Percentiles rank a stretch among this genome's conserved stretches.
These are phyloP conservation scores for Lasioglossum marginatum DNA, from an alignment of 2,888 invertebrate species.

Conservation along the genomic window DNA sequence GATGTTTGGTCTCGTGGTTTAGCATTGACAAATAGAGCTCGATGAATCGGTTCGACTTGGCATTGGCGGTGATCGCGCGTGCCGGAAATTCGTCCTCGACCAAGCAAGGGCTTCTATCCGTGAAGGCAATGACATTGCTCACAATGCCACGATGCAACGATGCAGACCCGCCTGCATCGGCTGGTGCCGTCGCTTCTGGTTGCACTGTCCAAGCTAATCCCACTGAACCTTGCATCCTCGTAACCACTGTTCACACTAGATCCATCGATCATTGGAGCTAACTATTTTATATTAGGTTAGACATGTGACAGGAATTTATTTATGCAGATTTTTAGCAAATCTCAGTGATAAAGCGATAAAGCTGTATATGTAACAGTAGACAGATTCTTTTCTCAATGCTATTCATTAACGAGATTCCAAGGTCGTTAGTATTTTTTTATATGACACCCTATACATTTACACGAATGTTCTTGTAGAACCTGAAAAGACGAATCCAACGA, in stretches of 20 bases:
- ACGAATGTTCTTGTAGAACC: not conserved
- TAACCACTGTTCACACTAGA: not conserved
- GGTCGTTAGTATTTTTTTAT: not conserved
- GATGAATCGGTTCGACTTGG: slow-evolving; percentile 51
- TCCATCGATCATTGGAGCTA: not conserved
- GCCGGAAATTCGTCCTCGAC: slow-evolving; percentile 70
- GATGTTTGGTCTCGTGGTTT: slow-evolving; percentile 1
- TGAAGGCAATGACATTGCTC: slow-evolving; percentile 81
- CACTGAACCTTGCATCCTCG: not conserved
- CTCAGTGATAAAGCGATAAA: too few species aligned
- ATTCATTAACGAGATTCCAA: not conserved
- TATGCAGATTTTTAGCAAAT: not conserved
- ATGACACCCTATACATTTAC: too few species aligned
- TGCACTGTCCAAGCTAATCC: slow-evolving; percentile 41
- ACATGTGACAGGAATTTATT: not conserved
- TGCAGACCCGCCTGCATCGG: slow-evolving; percentile 63
- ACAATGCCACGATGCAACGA: slow-evolving; percentile 67
- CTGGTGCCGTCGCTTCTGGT: slow-evolving; percentile 47
- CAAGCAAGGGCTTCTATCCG: slow-evolving; percentile 64
- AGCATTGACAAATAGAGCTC: slow-evolving; percentile 42
- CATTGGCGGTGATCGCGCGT: slow-evolving; percentile 52
- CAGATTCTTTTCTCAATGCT: too few species aligned
- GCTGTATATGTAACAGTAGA: too few species aligned
- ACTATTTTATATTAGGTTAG: not conserved
- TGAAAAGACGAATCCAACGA: not conserved